Evolutionary conservation across 2,797 vertebrate genomes (phyloP).

Genomic region (Liasis olivaceus): DNA sequence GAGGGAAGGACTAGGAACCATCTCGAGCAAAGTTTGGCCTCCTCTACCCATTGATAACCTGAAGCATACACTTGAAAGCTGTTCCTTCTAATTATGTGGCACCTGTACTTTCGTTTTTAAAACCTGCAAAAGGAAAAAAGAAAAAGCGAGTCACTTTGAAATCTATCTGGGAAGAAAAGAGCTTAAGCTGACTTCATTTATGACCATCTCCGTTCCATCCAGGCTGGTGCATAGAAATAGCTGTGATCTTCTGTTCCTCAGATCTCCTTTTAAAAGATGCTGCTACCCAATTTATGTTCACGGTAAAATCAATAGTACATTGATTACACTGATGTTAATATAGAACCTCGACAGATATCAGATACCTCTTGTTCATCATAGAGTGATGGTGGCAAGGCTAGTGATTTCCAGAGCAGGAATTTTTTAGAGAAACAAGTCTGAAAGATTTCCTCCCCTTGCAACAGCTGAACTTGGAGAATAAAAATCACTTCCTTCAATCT

Average conservation of each 20-base stretch:
- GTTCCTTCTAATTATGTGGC: background rate
- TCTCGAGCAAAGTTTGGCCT: background rate
- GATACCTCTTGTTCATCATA: background rate
- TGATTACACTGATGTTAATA: background rate
- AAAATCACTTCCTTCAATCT: conserved; percentile 1
- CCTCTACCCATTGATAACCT: background rate
- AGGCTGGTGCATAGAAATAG: background rate
- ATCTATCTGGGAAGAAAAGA: background rate
- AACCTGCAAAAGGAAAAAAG: background rate
- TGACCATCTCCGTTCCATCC: background rate
- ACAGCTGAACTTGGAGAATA: background rate
- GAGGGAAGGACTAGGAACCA: no score
- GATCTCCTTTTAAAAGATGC: background rate
- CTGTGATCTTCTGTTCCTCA: background rate
- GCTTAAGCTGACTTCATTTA: background rate
- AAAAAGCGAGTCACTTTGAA: background rate
- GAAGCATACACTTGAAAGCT: background rate
- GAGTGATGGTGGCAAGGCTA: no score
- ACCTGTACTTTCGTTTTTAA: background rate
- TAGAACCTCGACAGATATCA: background rate
- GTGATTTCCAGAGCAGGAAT: background rate
- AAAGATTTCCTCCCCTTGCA: background rate
- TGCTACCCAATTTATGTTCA: background rate
- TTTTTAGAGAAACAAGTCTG: background rate
- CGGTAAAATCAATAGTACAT: background rate